These are phyloP conservation scores for Parazoanthus darwini DNA, from an alignment of 92 coral and sea anemone genomes.

Conservation along the genomic window DNA sequence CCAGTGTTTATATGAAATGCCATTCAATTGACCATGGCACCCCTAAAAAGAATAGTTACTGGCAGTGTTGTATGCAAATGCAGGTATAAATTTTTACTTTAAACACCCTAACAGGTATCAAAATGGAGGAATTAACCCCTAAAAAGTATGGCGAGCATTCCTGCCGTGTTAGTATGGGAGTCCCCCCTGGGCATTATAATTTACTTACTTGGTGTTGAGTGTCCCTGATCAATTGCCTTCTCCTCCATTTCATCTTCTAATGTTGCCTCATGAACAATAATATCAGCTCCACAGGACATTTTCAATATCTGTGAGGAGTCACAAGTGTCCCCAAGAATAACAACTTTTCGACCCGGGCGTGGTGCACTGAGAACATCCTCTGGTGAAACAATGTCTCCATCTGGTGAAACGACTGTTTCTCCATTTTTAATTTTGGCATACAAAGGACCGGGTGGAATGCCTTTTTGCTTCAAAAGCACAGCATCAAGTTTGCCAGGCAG, in stretches of 20 bases:
- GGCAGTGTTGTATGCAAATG: too few species aligned
- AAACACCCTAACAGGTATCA: too few species aligned
- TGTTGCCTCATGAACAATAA: conserved; percentile 94
- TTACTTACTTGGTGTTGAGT: conserved; percentile 92
- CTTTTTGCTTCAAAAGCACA: conserved; percentile 69
- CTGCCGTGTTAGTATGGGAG: too few species aligned
- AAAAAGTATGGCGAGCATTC: too few species aligned
- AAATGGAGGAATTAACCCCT: too few species aligned
- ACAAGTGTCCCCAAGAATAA: conserved; percentile 91
- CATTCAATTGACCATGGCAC: too few species aligned
- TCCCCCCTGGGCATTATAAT: too few species aligned
- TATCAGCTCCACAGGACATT: conserved; percentile 73
- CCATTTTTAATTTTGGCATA: conserved; percentile 91
- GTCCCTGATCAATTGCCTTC: conserved; percentile 86
- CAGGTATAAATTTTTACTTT: too few species aligned
- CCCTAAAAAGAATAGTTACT: too few species aligned
- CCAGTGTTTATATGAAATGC: too few species aligned
- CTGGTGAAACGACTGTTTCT: conserved; percentile 64
- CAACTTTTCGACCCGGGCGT: conserved; percentile 85
- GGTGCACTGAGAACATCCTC: conserved; percentile 80
- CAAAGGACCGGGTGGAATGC: conserved; percentile 93
- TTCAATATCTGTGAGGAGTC: conserved; percentile 67
- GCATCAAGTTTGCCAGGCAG: conserved; percentile 89
- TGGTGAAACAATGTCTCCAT: conserved; percentile 73
- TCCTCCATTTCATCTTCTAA: conserved; percentile 83